These are phyloP conservation scores for Galaxias olidus DNA, from an alignment of 2,797 vertebrate species.

Conservation along the genomic window DNA sequence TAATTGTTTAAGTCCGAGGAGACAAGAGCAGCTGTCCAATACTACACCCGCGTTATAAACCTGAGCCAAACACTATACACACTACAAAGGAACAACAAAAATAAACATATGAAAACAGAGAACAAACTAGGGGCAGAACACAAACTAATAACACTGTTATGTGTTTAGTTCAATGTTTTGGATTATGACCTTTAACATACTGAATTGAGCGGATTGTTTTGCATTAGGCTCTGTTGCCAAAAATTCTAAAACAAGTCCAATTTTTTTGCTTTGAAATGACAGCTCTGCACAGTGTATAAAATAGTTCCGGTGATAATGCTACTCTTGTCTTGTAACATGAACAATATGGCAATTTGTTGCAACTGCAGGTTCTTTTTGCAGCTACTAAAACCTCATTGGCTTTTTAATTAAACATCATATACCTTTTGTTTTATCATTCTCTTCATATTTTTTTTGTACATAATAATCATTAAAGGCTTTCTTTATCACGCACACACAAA, in stretches of 20 bases:
- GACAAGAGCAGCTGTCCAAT: conserved; percentile 46
- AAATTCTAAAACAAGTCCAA: conserved; percentile 3
- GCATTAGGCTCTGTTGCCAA: too few relatives aligned
- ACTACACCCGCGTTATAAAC: conserved; percentile 59
- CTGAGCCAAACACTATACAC: conserved; percentile 56
- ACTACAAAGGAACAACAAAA: conserved; percentile 49
- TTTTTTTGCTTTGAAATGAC: conserved; percentile 45
- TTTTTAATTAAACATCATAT: conserved; percentile 53
- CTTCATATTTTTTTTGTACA: conserved; percentile 49
- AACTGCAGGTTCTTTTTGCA: conserved; percentile 23
- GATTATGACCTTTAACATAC: too few relatives aligned
- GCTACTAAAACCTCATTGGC: conserved; percentile 45
- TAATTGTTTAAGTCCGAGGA: conserved; percentile 23
- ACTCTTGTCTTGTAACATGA: conserved; percentile 31
- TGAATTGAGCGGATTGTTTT: too few relatives aligned
- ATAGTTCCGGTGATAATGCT: conserved; percentile 9
- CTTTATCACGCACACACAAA: conserved; percentile 30
- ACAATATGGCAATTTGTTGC: conserved; percentile 18
- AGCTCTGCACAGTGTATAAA: conserved; percentile 25
- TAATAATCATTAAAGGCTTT: conserved; percentile 41
- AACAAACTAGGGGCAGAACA: conserved; percentile 15
- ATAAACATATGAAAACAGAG: conserved; percentile 24
- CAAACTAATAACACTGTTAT: conserved; percentile 14
- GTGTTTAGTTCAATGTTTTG: conserved; percentile 24
- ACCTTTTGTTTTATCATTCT: conserved; percentile 20